Evolutionary conservation across 2,797 vertebrate genomes (phyloP).

Genomic region (Antrozous pallidus): DNA sequence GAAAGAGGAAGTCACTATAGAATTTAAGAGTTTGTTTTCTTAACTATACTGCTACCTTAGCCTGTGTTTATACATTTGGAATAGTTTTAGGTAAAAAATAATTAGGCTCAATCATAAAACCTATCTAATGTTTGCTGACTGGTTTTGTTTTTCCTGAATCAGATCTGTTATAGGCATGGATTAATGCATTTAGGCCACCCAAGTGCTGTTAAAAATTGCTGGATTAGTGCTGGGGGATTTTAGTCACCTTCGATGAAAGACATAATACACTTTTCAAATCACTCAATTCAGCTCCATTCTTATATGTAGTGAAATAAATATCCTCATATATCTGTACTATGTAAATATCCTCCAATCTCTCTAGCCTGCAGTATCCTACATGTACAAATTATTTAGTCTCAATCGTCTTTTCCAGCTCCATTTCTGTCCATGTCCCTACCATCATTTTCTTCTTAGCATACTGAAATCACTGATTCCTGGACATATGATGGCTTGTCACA

Average conservation of each 20-base stretch:
- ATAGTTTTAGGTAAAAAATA: neutral
- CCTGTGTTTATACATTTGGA: neutral
- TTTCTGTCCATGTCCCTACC: neutral
- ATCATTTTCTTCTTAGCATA: neutral
- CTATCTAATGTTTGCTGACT: neutral
- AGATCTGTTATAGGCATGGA: neutral
- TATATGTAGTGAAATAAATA: neutral
- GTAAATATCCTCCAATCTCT: neutral
- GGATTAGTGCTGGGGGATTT: neutral
- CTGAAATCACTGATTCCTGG: neutral
- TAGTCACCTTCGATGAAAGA: neutral
- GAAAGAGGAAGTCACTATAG: neutral
- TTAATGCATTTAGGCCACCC: neutral
- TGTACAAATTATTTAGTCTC: neutral
- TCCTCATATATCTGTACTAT: neutral
- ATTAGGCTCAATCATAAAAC: neutral
- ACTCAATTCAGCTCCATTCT: neutral
- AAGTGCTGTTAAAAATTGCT: neutral
- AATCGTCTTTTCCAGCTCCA: neutral
- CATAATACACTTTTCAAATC: neutral
- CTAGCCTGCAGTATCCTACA: neutral
- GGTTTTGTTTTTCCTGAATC: neutral
- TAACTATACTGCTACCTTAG: neutral
- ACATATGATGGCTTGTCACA: neutral
- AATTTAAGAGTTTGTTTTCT: conserved; percentile 14